Percentiles rank a stretch among this genome's conserved stretches.
phyloP scores from a whole-genome alignment of 1,140 invertebrate genomes.

The Gerris buenoi region DNA sequence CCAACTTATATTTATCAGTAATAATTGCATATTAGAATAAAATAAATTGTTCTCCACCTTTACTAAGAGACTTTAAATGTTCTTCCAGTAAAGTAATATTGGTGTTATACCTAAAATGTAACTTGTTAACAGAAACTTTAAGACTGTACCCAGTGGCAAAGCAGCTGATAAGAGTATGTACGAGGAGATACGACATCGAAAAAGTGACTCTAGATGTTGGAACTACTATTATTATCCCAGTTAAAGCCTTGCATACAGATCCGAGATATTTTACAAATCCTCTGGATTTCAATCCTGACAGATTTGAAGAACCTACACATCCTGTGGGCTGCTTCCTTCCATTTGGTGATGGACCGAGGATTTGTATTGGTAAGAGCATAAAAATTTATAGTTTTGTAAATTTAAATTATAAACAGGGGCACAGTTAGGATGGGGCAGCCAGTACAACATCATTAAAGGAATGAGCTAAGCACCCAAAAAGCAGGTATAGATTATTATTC shows the following conservation, averaged over 20 bases:
- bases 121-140: conserved; percentile 27
- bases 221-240: neutral
- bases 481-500: no score
- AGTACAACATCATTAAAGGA: no score
- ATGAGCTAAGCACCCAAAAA: no score
- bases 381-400: no score
- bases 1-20: neutral
- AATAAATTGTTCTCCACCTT: no score
- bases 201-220: neutral
- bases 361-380: neutral
- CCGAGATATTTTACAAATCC: neutral
- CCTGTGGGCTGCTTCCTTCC: neutral
- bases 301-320: neutral
- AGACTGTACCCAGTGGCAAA: conserved; percentile 26
- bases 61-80: no score
- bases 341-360: neutral
- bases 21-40: neutral
- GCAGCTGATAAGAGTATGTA: conserved; percentile 22
- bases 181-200: conserved; percentile 20
- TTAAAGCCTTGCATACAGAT: neutral
- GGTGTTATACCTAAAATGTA: neutral
- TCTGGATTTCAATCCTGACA: neutral
- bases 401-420: no score
- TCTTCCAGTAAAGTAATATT: no score
- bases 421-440: no score